Conservation (phyloP, 1,140 invertebrate genomes). For the Drosophila bocqueti region DNA sequence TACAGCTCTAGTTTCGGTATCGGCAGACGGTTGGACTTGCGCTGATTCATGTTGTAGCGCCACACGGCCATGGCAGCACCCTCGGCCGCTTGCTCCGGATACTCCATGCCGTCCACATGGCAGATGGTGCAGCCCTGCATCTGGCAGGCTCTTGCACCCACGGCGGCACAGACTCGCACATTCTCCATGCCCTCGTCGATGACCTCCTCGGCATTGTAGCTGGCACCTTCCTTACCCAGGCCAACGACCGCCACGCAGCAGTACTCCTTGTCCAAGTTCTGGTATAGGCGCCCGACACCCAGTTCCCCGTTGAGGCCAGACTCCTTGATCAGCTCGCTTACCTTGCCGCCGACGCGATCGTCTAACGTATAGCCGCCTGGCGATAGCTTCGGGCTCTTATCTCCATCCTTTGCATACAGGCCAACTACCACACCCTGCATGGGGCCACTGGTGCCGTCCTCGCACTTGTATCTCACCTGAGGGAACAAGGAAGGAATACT, state of each 20-base stretch:
- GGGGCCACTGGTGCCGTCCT: not conserved
- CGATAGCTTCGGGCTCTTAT: constrained; percentile 83
- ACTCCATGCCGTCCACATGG: constrained; percentile 89
- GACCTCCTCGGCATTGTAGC: constrained; percentile 88
- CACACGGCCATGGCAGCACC: constrained; percentile 88
- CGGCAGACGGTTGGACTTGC: constrained; percentile 85
- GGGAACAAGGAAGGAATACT: not conserved
- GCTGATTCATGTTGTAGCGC: constrained; percentile 89
- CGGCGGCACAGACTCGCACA: constrained; percentile 85
- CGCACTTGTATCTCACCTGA: constrained; percentile 43
- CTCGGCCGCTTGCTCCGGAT: constrained; percentile 91
- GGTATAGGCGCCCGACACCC: constrained; percentile 87
- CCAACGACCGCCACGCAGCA: constrained; percentile 88
- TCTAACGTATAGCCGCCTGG: constrained; percentile 72
- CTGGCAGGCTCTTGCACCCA: constrained; percentile 86
- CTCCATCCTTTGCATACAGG: constrained; percentile 86
- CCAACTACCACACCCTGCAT: constrained; percentile 53
- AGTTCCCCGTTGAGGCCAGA: constrained; percentile 67
- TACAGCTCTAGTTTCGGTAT: constrained; percentile 86
- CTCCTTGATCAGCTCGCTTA: constrained; percentile 64
- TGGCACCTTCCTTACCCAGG: constrained; percentile 87
- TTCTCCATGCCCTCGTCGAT: constrained; percentile 88
- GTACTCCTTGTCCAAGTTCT: constrained; percentile 88
- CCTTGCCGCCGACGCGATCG: constrained; percentile 64
- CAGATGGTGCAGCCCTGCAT: constrained; percentile 87